phyloP scores from a whole-genome alignment of 2,797 vertebrate genomes.

The Myotis pilosus region DNA sequence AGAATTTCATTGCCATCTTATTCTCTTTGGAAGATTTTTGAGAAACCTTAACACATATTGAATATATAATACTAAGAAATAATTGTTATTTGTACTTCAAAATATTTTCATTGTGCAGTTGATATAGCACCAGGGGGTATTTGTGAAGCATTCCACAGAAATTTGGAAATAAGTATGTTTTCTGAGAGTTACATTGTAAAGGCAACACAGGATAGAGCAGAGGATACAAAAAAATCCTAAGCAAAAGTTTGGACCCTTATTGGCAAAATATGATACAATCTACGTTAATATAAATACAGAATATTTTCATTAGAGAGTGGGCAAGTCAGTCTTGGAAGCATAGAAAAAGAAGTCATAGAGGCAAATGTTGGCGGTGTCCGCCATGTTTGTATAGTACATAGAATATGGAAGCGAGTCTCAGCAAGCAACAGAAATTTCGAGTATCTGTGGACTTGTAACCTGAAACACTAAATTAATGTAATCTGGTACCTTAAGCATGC shows the following conservation, averaged over 20 bases:
- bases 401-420: background rate
- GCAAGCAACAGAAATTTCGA: background rate
- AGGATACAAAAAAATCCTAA: background rate
- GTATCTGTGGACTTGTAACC: background rate
- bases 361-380: background rate
- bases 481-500: background rate
- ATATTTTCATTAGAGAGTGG: background rate
- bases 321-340: background rate
- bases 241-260: background rate
- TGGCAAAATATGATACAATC: background rate
- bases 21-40: slow-evolving; percentile 2
- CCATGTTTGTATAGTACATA: background rate
- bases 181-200: background rate
- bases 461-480: background rate
- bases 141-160: background rate
- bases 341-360: background rate
- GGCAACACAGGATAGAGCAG: background rate
- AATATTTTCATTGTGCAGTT: background rate
- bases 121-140: background rate
- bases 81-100: slow-evolving; percentile 3
- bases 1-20: background rate
- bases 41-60: background rate
- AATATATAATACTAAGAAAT: slow-evolving; percentile 35
- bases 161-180: slow-evolving; percentile 21
- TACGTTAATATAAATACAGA: background rate